Evolutionary conservation across 2,888 invertebrate species (phyloP).

Genomic region (Agrochola circellaris): DNA sequence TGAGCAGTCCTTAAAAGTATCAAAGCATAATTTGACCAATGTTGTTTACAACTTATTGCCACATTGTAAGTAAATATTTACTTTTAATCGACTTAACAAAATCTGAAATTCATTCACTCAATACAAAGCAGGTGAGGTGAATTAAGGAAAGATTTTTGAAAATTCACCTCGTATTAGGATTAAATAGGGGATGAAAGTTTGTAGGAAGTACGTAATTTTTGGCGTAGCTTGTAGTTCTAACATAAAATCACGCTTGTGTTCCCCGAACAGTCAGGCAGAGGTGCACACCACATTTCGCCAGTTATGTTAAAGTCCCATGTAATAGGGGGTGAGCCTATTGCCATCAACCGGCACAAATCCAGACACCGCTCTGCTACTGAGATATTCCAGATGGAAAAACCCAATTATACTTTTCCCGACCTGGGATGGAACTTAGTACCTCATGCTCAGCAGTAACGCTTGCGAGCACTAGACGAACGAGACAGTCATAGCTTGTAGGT

Average conservation of each 20-base stretch:
- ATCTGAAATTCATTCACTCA: neutral
- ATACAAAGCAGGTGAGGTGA: neutral
- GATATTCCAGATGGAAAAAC: neutral
- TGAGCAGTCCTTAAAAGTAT: conserved; percentile 40
- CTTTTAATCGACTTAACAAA: neutral
- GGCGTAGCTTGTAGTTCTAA: neutral
- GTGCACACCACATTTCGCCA: too few species aligned
- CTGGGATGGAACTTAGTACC: too few species aligned
- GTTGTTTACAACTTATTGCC: conserved; percentile 75
- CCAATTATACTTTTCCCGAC: neutral
- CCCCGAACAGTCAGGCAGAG: neutral
- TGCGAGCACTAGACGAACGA: neutral
- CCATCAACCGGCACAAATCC: neutral
- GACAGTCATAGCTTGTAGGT: too few species aligned
- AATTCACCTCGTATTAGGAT: too few species aligned
- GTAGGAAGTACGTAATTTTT: too few species aligned
- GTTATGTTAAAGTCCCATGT: neutral
- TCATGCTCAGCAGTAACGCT: neutral
- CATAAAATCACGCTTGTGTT: neutral
- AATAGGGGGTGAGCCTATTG: neutral
- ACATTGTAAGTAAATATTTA: conserved; percentile 74
- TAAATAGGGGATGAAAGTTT: neutral
- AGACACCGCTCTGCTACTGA: neutral
- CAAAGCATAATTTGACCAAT: conserved; percentile 69
- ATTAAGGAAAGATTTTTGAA: too few species aligned